Percentiles rank a stretch among this genome's conserved stretches.
These are phyloP conservation scores for Centropus bengalensis DNA, from an alignment of 2,113 vertebrate species.

Conservation along the genomic window DNA sequence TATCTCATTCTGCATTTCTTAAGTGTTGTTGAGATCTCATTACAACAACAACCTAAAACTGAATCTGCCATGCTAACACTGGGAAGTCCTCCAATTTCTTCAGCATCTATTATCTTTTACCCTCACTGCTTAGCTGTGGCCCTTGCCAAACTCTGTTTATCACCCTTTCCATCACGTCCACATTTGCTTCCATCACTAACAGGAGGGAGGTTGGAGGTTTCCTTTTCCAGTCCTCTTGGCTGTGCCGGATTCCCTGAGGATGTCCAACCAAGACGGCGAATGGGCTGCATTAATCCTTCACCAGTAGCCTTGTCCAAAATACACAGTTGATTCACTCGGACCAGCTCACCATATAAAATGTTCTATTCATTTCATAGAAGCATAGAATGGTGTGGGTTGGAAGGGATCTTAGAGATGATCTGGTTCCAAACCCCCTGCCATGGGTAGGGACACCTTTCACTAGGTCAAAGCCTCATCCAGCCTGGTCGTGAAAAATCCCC, in stretches of 20 bases:
- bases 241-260: background rate
- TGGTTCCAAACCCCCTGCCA: too few relatives aligned
- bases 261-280: background rate
- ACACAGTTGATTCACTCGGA: background rate
- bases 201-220: background rate
- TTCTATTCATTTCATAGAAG: background rate
- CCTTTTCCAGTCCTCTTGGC: background rate
- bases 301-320: background rate
- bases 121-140: background rate
- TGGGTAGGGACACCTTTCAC: too few relatives aligned
- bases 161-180: background rate
- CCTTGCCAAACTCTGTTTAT: background rate
- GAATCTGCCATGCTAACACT: background rate
- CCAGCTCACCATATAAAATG: background rate
- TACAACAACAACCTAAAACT: background rate
- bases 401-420: too few relatives aligned
- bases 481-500: too few relatives aligned
- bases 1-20: background rate
- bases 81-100: background rate
- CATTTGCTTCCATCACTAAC: background rate
- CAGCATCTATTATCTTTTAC: background rate
- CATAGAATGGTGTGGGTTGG: too few relatives aligned
- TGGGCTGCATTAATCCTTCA: background rate
- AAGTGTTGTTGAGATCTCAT: fast-evolving
- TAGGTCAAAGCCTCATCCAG: too few relatives aligned